Conservation (phyloP, 2,888 invertebrate species). For the Scrobipalpa costella region DNA sequence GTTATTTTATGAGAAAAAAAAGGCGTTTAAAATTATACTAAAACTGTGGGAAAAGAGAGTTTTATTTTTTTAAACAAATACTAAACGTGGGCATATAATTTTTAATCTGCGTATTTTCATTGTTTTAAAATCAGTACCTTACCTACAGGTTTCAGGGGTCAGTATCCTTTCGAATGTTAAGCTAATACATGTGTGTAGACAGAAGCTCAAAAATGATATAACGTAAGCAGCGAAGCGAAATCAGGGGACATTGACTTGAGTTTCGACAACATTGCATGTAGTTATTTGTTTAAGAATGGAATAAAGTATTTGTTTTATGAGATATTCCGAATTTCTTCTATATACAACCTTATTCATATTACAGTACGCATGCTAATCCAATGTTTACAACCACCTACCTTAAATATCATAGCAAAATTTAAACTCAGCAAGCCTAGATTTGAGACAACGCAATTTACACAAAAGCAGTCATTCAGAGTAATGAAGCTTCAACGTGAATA, state of each 20-base stretch:
- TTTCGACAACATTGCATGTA: background rate
- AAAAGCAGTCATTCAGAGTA: slow-evolving; percentile 15
- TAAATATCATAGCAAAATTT: background rate
- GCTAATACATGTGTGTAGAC: background rate
- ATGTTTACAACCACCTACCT: too few species aligned
- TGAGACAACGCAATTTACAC: slow-evolving; percentile 12
- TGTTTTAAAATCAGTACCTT: background rate
- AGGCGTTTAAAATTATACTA: too few species aligned
- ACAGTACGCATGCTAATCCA: background rate
- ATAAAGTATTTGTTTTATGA: too few species aligned
- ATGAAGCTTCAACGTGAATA: slow-evolving; percentile 18
- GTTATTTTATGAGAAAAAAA: too few species aligned
- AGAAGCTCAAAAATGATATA: background rate
- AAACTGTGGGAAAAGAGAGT: too few species aligned
- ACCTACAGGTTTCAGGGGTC: background rate
- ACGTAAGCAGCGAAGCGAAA: background rate
- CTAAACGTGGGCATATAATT: too few species aligned
- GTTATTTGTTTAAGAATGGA: too few species aligned
- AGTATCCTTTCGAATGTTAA: background rate
- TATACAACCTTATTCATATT: background rate
- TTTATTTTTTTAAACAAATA: too few species aligned
- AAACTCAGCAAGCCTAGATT: background rate
- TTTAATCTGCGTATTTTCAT: background rate
- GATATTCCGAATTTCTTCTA: too few species aligned
- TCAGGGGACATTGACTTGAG: background rate